A percentile compares a stretch with the other conserved stretches of the same genome.
Evolutionary conservation across 2,888 invertebrate genomes (phyloP).

Genomic region (Panopea generosa): DNA sequence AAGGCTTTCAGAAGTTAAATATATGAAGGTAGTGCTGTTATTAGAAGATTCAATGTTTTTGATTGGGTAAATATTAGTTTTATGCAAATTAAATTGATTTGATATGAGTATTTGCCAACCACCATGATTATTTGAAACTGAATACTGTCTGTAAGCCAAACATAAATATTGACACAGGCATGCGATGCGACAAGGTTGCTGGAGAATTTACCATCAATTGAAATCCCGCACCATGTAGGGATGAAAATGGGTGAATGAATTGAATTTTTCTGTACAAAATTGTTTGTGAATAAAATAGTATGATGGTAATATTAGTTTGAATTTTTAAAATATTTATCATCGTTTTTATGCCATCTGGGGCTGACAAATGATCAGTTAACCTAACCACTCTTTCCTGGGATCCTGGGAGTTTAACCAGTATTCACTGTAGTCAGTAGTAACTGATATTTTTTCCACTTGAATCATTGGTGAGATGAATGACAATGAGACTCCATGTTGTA

Average conservation of each 20-base stretch:
- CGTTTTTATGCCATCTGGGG: too few relatives aligned
- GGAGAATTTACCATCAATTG: not conserved
- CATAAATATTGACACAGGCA: constrained; percentile 29
- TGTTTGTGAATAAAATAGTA: too few relatives aligned
- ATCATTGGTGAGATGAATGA: too few relatives aligned
- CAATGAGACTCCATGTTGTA: too few relatives aligned
- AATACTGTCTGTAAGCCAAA: constrained; percentile 6
- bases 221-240: not conserved
- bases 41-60: constrained; percentile 25
- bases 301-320: too few relatives aligned
- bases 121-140: constrained; percentile 35
- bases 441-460: too few relatives aligned
- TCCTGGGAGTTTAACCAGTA: too few relatives aligned
- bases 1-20: not conserved
- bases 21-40: not conserved
- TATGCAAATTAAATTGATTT: constrained; percentile 47
- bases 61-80: constrained; percentile 51
- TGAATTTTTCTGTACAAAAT: too few relatives aligned
- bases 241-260: constrained; percentile 1
- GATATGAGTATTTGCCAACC: constrained; percentile 6
- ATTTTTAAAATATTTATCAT: too few relatives aligned
- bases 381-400: too few relatives aligned
- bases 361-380: too few relatives aligned
- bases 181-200: not conserved
- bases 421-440: too few relatives aligned